Percentiles rank a stretch among this genome's conserved stretches.
These are phyloP conservation scores for Drosophila mettleri DNA, from an alignment of 2,888 invertebrate genomes.

Conservation along the genomic window DNA sequence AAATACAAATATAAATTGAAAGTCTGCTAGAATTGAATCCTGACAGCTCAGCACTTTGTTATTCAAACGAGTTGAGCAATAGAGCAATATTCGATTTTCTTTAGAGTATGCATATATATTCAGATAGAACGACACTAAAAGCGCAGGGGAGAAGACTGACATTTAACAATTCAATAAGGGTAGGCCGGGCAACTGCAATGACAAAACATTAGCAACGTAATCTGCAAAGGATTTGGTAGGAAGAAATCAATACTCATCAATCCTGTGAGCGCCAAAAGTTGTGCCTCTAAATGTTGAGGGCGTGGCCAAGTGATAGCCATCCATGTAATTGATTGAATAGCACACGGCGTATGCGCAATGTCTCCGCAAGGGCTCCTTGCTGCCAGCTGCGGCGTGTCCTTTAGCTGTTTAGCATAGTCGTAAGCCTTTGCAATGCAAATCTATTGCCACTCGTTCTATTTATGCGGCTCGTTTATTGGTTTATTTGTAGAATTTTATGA, in stretches of 20 bases:
- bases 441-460: conserved; percentile 42
- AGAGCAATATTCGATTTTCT: conserved; percentile 12
- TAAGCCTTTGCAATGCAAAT: conserved; percentile 55
- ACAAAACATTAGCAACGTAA: conserved; percentile 57
- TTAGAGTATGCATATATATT: conserved; percentile 27
- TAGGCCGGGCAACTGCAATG: conserved; percentile 46
- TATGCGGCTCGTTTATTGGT: conserved; percentile 63
- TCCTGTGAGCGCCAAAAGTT: conserved; percentile 42
- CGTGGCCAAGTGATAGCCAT: conserved; percentile 46
- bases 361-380: not conserved
- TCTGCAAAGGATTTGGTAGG: conserved; percentile 10
- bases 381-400: conserved; percentile 7
- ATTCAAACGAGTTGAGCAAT: conserved; percentile 43
- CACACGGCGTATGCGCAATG: conserved; percentile 52
- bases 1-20: conserved; percentile 10
- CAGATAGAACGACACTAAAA: conserved; percentile 32
- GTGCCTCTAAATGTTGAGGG: conserved; percentile 38
- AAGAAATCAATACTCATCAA: conserved; percentile 35
- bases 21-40: conserved; percentile 16
- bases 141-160: conserved; percentile 21
- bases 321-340: conserved; percentile 68
- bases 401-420: conserved; percentile 28
- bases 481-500: conserved; percentile 65
- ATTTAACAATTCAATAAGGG: conserved; percentile 46
- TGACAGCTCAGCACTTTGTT: conserved; percentile 70